phyloP scores from a whole-genome alignment of 2,113 vertebrate genomes.

The Heterochromis multidens region DNA sequence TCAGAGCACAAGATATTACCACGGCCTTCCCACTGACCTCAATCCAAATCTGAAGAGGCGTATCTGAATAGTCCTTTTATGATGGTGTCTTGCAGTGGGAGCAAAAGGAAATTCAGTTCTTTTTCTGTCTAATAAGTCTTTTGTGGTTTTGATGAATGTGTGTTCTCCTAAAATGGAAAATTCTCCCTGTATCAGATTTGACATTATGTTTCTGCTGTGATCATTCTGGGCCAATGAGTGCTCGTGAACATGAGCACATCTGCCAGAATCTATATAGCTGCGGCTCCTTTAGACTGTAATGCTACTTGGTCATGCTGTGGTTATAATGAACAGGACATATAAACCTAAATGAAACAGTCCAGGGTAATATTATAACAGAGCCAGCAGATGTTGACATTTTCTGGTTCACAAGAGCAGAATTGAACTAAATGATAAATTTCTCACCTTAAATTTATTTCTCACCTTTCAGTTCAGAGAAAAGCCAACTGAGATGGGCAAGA shows the following conservation, averaged over 20 bases:
- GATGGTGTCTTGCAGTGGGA: conserved; percentile 33
- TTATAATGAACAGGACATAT: conserved; percentile 21
- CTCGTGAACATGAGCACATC: conserved; percentile 17
- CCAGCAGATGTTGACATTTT: background rate
- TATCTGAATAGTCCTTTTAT: conserved; percentile 64
- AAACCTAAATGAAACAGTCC: background rate
- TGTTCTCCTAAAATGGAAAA: conserved; percentile 43
- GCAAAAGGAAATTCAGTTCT: conserved; percentile 41
- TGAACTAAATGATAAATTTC: background rate
- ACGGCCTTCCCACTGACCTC: conserved; percentile 65
- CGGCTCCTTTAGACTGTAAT: conserved; percentile 19
- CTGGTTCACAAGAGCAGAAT: background rate
- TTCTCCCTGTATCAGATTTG: conserved; percentile 27
- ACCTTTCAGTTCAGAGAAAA: conserved; percentile 62
- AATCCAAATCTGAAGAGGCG: conserved; percentile 64
- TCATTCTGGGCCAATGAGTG: conserved; percentile 48
- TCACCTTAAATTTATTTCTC: background rate
- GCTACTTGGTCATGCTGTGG: conserved; percentile 1
- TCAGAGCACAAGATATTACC: conserved; percentile 57
- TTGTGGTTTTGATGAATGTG: conserved; percentile 42
- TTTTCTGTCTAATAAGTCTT: conserved; percentile 49
- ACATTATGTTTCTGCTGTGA: conserved; percentile 45
- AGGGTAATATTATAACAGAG: background rate
- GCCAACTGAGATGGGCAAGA: conserved; percentile 56
- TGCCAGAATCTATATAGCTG: conserved; percentile 3